A percentile compares a stretch with the other conserved stretches of the same genome.
These are phyloP conservation scores for Pheosia tremula DNA, from an alignment of 2,888 invertebrate genomes.

Conservation along the genomic window DNA sequence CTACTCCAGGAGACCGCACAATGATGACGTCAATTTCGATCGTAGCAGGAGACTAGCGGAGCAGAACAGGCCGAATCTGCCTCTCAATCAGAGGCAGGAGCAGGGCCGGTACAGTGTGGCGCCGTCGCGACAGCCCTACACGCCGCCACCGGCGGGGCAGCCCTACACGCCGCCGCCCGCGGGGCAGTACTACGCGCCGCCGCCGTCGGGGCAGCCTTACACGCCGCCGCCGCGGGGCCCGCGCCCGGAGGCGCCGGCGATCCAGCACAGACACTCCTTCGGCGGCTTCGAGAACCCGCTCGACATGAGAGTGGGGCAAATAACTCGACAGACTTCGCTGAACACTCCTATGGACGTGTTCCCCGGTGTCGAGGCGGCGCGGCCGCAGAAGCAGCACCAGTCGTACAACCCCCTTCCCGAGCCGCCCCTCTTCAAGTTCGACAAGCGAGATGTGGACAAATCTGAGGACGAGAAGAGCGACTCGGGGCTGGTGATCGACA, in stretches of 20 bases:
- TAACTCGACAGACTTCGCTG: conserved; percentile 35
- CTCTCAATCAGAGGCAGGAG: conserved; percentile 27
- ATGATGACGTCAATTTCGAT: conserved; percentile 49
- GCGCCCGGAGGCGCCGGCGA: conserved; percentile 31
- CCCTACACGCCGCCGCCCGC: conserved; percentile 43
- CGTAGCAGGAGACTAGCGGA: conserved; percentile 36
- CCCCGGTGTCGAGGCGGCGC: conserved; percentile 9
- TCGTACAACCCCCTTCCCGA: conserved; percentile 57
- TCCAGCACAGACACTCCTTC: conserved; percentile 54
- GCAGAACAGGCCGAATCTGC: conserved; percentile 22
- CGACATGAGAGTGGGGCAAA: conserved; percentile 63
- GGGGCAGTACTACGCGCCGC: conserved; percentile 52
- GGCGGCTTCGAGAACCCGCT: conserved; percentile 67
- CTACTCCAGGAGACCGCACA: conserved; percentile 58
- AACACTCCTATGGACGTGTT: neutral
- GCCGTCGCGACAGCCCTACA: conserved; percentile 54
- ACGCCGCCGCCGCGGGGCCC: conserved; percentile 30
- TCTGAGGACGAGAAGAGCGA: conserved; percentile 84
- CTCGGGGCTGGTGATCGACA: conserved; percentile 84
- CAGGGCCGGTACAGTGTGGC: conserved; percentile 29
- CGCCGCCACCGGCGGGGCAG: conserved; percentile 47
- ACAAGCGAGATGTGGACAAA: conserved; percentile 58
- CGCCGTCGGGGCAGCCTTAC: conserved; percentile 50
- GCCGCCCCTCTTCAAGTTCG: conserved; percentile 67
- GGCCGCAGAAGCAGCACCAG: conserved; percentile 25